A percentile compares a stretch with the other conserved stretches of the same genome.
phyloP scores from a whole-genome alignment of 2,888 invertebrate species.

The Philonicus albiceps region DNA sequence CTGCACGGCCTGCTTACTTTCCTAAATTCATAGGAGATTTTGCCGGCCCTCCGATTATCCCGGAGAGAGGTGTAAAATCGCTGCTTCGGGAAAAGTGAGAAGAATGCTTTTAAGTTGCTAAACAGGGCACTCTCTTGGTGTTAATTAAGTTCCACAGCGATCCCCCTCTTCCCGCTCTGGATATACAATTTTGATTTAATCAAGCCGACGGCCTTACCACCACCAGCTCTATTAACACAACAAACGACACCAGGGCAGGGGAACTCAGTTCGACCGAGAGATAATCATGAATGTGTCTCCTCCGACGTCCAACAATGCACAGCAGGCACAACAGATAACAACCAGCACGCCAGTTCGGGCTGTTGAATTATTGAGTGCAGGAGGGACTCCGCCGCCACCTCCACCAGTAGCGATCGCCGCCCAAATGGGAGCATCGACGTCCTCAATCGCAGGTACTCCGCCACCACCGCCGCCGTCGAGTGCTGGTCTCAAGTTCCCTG shows the following conservation, averaged over 20 bases:
- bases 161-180: not conserved
- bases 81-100: not conserved
- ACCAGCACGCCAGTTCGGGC: slow-evolving; percentile 27
- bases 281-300: slow-evolving; percentile 29
- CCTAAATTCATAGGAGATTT: not conserved
- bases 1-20: not conserved
- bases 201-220: not conserved
- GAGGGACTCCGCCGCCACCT: not conserved
- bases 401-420: not conserved
- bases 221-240: not conserved
- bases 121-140: not conserved
- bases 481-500: slow-evolving; percentile 43
- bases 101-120: not conserved
- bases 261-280: not conserved
- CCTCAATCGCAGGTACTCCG: slow-evolving; percentile 44
- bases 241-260: not conserved
- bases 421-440: slow-evolving; percentile 35
- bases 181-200: not conserved
- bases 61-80: not conserved
- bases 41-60: not conserved
- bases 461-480: slow-evolving; percentile 31
- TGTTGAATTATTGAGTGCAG: not conserved
- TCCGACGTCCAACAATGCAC: not conserved
- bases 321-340: slow-evolving; percentile 30
- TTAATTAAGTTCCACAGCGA: not conserved